A percentile compares a stretch with the other conserved stretches of the same genome.
phyloP scores from a whole-genome alignment of 2,888 invertebrate species.

The Tethea ocularis region DNA sequence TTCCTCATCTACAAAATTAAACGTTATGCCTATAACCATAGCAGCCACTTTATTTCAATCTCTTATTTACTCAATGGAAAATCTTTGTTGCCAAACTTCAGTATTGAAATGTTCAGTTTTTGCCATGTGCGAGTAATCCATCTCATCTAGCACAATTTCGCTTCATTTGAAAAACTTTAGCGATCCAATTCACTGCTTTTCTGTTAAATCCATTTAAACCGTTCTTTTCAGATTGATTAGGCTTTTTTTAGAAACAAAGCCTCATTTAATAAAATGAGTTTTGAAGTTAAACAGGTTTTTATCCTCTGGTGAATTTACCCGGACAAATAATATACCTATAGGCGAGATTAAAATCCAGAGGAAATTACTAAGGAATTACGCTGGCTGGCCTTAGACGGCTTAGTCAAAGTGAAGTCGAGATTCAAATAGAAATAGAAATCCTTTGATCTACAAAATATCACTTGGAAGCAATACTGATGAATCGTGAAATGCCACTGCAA shows the following conservation, averaged over 20 bases:
- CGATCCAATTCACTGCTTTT: constrained; percentile 10
- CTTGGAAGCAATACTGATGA: constrained; percentile 41
- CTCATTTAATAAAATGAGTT: constrained; percentile 26
- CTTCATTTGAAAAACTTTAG: constrained; percentile 19
- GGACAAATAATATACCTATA: constrained; percentile 33
- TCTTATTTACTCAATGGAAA: constrained; percentile 16
- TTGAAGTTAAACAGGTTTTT: constrained; percentile 31
- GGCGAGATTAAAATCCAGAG: constrained; percentile 45
- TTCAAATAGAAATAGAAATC: constrained; percentile 58
- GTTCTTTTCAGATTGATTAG: constrained; percentile 6
- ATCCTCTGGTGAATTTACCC: constrained; percentile 39
- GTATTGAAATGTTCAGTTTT: constrained; percentile 48
- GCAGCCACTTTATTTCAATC: constrained; percentile 24
- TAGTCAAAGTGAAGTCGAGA: constrained; percentile 58
- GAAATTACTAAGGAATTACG: constrained; percentile 65
- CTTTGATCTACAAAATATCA: constrained; percentile 65
- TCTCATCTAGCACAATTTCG: constrained; percentile 28
- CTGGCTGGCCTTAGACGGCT: constrained; percentile 44
- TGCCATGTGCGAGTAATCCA: constrained; percentile 35
- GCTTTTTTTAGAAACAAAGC: constrained; percentile 21
- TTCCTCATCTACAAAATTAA: constrained; percentile 27
- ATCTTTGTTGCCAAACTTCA: constrained; percentile 21
- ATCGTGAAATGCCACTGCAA: constrained; percentile 36
- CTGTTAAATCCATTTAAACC: background rate
- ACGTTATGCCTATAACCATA: constrained; percentile 35